Conservation (phyloP, 2,888 invertebrate species). For the Coleophora deauratella region DNA sequence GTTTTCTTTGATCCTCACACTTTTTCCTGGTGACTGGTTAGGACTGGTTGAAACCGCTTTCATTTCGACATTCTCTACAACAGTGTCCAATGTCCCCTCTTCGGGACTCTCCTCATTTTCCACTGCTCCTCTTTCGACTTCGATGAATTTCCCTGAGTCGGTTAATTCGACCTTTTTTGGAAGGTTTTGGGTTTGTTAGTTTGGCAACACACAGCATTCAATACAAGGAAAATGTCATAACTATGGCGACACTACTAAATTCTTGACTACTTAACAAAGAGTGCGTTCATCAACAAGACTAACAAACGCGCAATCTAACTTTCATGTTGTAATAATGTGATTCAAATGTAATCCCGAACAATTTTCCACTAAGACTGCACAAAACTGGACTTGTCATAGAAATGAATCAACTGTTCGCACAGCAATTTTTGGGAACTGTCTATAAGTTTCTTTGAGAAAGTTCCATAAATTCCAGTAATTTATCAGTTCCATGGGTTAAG, state of each 20-base stretch:
- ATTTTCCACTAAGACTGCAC: no score
- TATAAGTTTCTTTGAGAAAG: no score
- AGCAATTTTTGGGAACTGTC: no score
- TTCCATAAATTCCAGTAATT: no score
- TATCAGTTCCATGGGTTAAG: no score
- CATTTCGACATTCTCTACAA: slow-evolving; percentile 11
- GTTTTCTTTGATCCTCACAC: slow-evolving; percentile 62
- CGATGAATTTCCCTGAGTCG: slow-evolving; percentile 68
- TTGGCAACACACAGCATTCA: slow-evolving; percentile 41
- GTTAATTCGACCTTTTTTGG: slow-evolving; percentile 68
- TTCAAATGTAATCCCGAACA: no score
- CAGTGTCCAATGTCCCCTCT: slow-evolving; percentile 18
- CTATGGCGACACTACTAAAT: slow-evolving; percentile 1
- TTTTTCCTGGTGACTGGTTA: slow-evolving; percentile 56
- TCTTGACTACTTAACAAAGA: background rate
- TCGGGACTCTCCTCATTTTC: slow-evolving; percentile 20
- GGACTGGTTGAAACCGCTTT: slow-evolving; percentile 37
- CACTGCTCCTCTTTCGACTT: slow-evolving; percentile 52
- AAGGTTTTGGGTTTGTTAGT: slow-evolving; percentile 43
- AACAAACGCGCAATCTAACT: no score
- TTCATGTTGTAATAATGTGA: no score
- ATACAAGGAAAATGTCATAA: no score
- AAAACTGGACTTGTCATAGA: no score
- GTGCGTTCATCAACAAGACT: no score
- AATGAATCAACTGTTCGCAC: no score